phyloP scores from a whole-genome alignment of 92 coral and sea anemone genomes.

The Isaurus tuberculatus region DNA sequence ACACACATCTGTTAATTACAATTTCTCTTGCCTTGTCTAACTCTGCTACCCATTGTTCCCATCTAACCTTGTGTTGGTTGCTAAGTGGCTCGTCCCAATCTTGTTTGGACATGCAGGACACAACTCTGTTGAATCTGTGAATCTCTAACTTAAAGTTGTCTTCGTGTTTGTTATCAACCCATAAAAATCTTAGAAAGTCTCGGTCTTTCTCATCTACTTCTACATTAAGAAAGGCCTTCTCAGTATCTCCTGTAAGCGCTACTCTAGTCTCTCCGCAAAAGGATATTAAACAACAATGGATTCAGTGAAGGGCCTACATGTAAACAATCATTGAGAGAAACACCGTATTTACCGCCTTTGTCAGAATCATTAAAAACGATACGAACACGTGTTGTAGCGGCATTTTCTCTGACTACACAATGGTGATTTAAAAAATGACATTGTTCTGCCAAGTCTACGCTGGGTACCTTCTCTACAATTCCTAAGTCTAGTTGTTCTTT shows the following conservation, averaged over 20 bases:
- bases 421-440: conserved; percentile 34
- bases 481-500: conserved; percentile 26
- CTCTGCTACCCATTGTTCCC: conserved; percentile 38
- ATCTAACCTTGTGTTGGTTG: conserved; percentile 21
- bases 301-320: conserved; percentile 38
- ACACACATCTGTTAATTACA: conserved; percentile 22
- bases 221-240: conserved; percentile 58
- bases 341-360: conserved; percentile 10
- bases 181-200: conserved; percentile 56
- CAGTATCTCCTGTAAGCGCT: conserved; percentile 56
- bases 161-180: conserved; percentile 53
- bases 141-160: conserved; percentile 15
- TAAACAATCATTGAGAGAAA: conserved; percentile 38
- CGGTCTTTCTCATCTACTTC: conserved; percentile 43
- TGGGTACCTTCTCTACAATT: not conserved
- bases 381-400: conserved; percentile 3
- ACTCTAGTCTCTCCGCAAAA: conserved; percentile 42
- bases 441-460: conserved; percentile 6
- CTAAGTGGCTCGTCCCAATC: conserved; percentile 44
- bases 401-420: conserved; percentile 24
- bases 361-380: conserved; percentile 12
- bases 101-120: conserved; percentile 32
- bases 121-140: conserved; percentile 60
- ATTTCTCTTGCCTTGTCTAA: conserved; percentile 32
- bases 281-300: conserved; percentile 1